A percentile compares a stretch with the other conserved stretches of the same genome.
Conservation (phyloP, 2,113 vertebrate genomes). For the Tichodroma muraria region DNA sequence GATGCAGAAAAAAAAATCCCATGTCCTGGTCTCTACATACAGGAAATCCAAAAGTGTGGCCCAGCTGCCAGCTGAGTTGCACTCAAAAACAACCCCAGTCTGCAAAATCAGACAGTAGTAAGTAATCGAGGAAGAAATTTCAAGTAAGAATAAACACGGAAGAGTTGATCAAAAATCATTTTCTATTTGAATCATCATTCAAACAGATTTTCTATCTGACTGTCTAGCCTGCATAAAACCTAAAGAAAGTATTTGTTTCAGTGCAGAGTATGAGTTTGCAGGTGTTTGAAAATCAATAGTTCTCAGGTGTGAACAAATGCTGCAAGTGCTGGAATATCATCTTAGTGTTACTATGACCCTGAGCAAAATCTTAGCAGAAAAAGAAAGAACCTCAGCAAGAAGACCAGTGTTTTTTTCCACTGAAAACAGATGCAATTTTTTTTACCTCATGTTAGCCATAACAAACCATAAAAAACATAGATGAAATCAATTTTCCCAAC, state of each 20-base stretch:
- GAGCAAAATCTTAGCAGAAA: not conserved
- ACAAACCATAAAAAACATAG: not conserved
- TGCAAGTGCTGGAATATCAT: not conserved
- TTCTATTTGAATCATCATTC: too few relatives aligned
- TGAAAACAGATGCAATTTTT: not conserved
- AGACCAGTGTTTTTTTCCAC: not conserved
- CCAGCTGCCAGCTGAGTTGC: not conserved
- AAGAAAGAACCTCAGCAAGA: not conserved
- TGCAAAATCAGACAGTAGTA: not conserved
- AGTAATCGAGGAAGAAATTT: not conserved
- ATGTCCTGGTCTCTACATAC: not conserved
- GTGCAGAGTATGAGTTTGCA: not conserved
- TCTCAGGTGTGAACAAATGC: not conserved
- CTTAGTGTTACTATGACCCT: not conserved
- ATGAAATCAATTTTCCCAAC: not conserved
- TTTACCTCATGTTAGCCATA: not conserved
- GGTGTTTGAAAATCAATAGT: not conserved
- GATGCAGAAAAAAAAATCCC: not conserved
- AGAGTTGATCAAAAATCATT: not conserved
- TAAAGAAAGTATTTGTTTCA: not conserved
- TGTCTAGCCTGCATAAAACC: not conserved
- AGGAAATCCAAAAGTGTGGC: not conserved
- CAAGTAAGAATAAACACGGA: not conserved
- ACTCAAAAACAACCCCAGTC: not conserved
- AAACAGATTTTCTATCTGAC: not conserved